phyloP scores from a whole-genome alignment of 2,888 invertebrate species.

The Lasioglossum vierecki region DNA sequence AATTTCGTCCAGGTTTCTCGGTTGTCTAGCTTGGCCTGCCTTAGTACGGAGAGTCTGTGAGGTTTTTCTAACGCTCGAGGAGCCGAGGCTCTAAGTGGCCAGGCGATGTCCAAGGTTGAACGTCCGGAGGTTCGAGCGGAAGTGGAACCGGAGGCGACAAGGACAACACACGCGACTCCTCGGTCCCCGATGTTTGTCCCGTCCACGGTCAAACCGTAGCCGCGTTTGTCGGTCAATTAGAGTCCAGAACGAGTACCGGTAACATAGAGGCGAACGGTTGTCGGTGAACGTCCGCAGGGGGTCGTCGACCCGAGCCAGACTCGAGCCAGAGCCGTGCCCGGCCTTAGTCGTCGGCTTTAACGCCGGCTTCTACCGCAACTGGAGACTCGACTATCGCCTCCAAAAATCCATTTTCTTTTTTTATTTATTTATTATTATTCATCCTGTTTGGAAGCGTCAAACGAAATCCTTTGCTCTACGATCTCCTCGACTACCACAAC shows the following conservation, averaged over 20 bases:
- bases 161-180: slow-evolving; percentile 16
- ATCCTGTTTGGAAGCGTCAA: background rate
- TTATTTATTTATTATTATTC: background rate
- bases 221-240: slow-evolving; percentile 78
- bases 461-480: background rate
- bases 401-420: background rate
- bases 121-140: background rate
- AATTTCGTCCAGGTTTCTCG: background rate
- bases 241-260: slow-evolving; percentile 68
- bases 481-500: background rate
- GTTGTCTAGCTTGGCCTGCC: background rate
- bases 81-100: background rate
- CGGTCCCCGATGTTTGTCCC: slow-evolving; percentile 12
- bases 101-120: background rate
- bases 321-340: slow-evolving; percentile 59
- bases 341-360: slow-evolving; percentile 43
- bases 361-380: slow-evolving; percentile 40
- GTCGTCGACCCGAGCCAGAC: slow-evolving; percentile 80
- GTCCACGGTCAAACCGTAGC: slow-evolving; percentile 54
- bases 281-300: slow-evolving; percentile 83
- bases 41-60: background rate
- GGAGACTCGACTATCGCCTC: background rate
- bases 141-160: background rate
- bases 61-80: background rate
- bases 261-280: slow-evolving; percentile 73